Conservation (phyloP, 2,888 invertebrate genomes). For the Harpalus rubripes region DNA sequence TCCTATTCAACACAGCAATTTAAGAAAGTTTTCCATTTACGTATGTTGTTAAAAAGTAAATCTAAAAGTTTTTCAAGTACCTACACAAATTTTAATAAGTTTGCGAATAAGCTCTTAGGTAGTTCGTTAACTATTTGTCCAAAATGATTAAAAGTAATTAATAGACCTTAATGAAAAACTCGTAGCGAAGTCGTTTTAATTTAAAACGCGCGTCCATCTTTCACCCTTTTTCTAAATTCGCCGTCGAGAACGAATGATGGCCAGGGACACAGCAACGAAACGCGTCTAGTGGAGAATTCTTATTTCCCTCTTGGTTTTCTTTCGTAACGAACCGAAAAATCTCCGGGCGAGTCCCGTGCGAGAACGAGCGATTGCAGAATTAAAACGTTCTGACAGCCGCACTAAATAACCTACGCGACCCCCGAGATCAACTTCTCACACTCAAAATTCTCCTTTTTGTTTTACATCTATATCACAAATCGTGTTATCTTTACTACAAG, state of each 20-base stretch:
- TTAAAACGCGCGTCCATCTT: slow-evolving; percentile 53
- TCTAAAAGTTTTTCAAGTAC: slow-evolving; percentile 1
- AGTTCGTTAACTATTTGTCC: slow-evolving; percentile 2
- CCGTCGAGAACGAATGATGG: slow-evolving; percentile 35
- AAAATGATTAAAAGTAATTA: slow-evolving; percentile 47
- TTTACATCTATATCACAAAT: not conserved
- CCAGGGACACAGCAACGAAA: not conserved
- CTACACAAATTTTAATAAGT: slow-evolving; percentile 4
- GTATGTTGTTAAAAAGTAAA: slow-evolving; percentile 3
- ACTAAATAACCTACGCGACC: slow-evolving; percentile 55
- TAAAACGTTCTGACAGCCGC: slow-evolving; percentile 61
- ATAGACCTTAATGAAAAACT: slow-evolving; percentile 49
- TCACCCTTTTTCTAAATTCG: slow-evolving; percentile 50
- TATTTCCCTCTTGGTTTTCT: slow-evolving; percentile 58
- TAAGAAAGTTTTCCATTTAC: not conserved
- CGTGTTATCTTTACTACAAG: too few relatives aligned
- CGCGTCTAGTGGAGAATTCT: slow-evolving; percentile 48
- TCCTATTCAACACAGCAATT: not conserved
- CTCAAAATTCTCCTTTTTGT: not conserved
- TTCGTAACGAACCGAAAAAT: slow-evolving; percentile 65
- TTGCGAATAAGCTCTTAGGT: slow-evolving; percentile 10
- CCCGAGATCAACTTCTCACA: not conserved
- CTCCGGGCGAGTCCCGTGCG: slow-evolving; percentile 54
- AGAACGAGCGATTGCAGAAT: slow-evolving; percentile 59
- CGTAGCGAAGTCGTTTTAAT: slow-evolving; percentile 41